Base-by-base conservation (phyloP, 2,888 invertebrate genomes). In the Cyrtodaria siliqua region DNA sequence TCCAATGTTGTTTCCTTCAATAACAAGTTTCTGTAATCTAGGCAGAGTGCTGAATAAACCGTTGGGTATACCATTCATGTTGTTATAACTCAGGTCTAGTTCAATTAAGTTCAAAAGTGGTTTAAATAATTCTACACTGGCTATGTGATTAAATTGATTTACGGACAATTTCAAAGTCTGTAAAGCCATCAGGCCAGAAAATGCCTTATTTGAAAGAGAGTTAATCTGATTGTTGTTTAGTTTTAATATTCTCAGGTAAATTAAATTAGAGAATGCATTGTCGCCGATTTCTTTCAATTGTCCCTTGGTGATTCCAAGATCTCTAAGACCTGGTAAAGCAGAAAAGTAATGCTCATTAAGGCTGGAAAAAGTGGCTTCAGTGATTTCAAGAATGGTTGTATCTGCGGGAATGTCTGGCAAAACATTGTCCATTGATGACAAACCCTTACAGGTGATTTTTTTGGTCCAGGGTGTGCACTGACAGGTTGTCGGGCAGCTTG, bases 1-100 rank as follows among this genome's bases (percentile, higher is more conserved):
- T 38, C 76, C 69, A 16, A 89, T 47, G 23, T 77, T 81, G 60
- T 89, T 89, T 9, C 86, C 83, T 60, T 86, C 83, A 18, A 90
- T 72, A 4, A 56, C 76, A 20, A 90, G 63, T 14, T 33, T 63
- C 6, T 73, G 76, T 9, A 90, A 74, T 49, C 68, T 67, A 49
- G 69, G 47, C 61, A 84, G 85, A 6, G 79, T 57, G 8, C 60
- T 50, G 60, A 90, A 87, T 3, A 84, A 55, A n/a, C 81, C 83
- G 14, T 70, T 57, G 24, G 73, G 74, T 0, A 89, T 69, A 16
- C 82, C 78, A 16, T 57, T 66, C 0, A 89, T 29, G 20, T 55
- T 50, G 61, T 90, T 90, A n/a, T 78, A 49, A 53, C 83, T 79
- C 8, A 90, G 49, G 55, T 88, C 79, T n/a, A 90, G 66, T 2